Conservation (phyloP, 2,113 vertebrate genomes). For the Corydoras maculifer region DNA sequence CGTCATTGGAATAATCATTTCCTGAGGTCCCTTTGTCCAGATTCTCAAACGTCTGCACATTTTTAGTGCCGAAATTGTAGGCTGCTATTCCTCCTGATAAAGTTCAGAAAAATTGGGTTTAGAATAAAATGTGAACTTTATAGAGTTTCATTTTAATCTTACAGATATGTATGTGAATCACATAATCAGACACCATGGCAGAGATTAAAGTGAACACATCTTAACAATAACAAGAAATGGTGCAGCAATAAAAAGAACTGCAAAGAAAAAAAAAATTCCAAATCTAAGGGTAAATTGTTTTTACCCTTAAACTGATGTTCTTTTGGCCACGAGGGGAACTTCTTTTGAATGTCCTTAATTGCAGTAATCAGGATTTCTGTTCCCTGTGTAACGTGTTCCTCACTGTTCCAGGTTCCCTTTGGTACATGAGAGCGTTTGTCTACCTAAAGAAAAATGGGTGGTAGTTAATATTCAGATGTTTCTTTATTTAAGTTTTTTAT, state of each 20-base stretch:
- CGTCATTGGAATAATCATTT: slow-evolving; percentile 27
- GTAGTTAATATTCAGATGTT: no score
- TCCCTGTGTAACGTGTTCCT: slow-evolving; percentile 61
- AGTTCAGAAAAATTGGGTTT: background rate
- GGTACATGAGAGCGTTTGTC: background rate
- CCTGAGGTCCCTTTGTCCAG: slow-evolving; percentile 26
- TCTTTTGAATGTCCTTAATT: slow-evolving; percentile 51
- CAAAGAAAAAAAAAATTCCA: no score
- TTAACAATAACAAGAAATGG: no score
- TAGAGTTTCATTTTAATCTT: no score
- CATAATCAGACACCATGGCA: no score
- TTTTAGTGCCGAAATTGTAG: slow-evolving; percentile 23
- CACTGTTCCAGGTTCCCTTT: slow-evolving; percentile 62
- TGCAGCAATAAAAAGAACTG: no score
- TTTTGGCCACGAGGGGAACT: slow-evolving; percentile 59
- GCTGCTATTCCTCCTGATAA: slow-evolving; percentile 31
- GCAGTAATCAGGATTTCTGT: slow-evolving; percentile 54
- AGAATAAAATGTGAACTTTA: no score
- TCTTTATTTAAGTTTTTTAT: no score
- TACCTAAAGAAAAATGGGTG: slow-evolving; percentile 3
- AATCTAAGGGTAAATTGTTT: no score
- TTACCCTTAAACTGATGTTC: slow-evolving; percentile 68
- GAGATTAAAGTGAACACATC: no score
- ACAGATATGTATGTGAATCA: no score
- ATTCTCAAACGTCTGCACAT: slow-evolving; percentile 8